These are phyloP conservation scores for Listronotus bonariensis DNA, from an alignment of 1,140 invertebrate genomes.

Conservation along the genomic window DNA sequence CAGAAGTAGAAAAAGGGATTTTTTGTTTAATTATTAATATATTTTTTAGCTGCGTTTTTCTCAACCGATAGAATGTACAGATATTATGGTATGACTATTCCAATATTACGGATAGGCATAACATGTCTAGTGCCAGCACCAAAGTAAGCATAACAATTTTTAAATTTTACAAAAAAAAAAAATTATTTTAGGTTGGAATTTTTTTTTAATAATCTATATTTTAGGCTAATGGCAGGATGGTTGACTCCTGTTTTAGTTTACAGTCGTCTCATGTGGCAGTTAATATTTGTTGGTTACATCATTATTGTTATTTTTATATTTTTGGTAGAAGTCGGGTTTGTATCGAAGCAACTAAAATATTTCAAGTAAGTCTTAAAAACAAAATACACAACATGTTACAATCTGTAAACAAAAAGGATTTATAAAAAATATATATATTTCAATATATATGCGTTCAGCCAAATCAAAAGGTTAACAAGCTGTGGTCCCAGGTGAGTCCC, in stretches of 20 bases:
- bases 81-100: constrained; percentile 10
- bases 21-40: constrained; percentile 3
- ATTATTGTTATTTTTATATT: not conserved
- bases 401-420: too few relatives aligned
- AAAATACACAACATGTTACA: too few relatives aligned
- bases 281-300: constrained; percentile 4
- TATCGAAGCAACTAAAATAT: not conserved
- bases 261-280: not conserved
- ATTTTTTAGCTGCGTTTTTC: constrained; percentile 16
- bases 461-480: too few relatives aligned
- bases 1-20: not conserved
- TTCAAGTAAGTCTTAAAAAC: constrained; percentile 1
- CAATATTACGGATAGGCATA: constrained; percentile 13
- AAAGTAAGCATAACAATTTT: constrained; percentile 7
- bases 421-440: too few relatives aligned
- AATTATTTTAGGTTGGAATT: too few relatives aligned
- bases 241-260: constrained; percentile 10
- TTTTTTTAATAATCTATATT: constrained; percentile 5
- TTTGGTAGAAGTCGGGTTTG: not conserved
- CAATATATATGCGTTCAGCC: too few relatives aligned
- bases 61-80: constrained; percentile 13
- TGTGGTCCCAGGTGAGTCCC: too few relatives aligned
- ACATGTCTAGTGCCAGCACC: constrained; percentile 21
- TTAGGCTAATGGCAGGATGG: constrained; percentile 10
- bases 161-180: not conserved